A percentile compares a stretch with the other conserved stretches of the same genome.
phyloP scores from a whole-genome alignment of 2,888 invertebrate genomes.

The Branchinecta sandiegonensis region DNA sequence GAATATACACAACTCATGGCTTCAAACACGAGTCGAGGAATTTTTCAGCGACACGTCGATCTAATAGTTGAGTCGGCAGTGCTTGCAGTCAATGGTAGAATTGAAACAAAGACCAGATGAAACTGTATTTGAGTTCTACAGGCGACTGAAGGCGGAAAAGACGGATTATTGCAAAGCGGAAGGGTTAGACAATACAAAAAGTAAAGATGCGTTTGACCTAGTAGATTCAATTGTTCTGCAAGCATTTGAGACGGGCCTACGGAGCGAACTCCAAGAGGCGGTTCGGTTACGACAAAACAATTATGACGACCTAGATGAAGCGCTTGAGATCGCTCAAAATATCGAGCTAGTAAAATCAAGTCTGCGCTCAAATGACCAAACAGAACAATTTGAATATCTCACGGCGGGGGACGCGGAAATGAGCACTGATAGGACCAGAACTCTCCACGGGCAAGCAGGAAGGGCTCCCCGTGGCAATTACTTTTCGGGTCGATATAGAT shows the following conservation, averaged over 20 bases:
- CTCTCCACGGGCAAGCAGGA: too few relatives aligned
- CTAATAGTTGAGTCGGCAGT: neutral
- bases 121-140: neutral
- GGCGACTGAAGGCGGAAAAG: too few relatives aligned
- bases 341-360: slow-evolving; percentile 7
- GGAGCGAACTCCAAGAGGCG: slow-evolving; percentile 1
- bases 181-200: neutral
- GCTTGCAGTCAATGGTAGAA: neutral
- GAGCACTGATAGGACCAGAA: too few relatives aligned
- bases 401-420: too few relatives aligned
- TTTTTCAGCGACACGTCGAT: neutral
- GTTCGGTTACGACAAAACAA: slow-evolving; percentile 7
- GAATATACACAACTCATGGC: neutral
- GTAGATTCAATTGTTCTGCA: neutral
- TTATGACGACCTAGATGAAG: slow-evolving; percentile 11
- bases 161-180: neutral
- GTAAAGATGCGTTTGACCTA: too few relatives aligned
- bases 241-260: slow-evolving; percentile 10
- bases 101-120: slow-evolving; percentile 3
- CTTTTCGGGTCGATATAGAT: too few relatives aligned
- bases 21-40: neutral
- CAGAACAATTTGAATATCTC: neutral
- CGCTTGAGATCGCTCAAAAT: slow-evolving; percentile 8
- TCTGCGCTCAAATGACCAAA: neutral
- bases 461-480: too few relatives aligned